These are phyloP conservation scores for Lottia scabra DNA, from an alignment of 2,888 invertebrate genomes.

Conservation along the genomic window DNA sequence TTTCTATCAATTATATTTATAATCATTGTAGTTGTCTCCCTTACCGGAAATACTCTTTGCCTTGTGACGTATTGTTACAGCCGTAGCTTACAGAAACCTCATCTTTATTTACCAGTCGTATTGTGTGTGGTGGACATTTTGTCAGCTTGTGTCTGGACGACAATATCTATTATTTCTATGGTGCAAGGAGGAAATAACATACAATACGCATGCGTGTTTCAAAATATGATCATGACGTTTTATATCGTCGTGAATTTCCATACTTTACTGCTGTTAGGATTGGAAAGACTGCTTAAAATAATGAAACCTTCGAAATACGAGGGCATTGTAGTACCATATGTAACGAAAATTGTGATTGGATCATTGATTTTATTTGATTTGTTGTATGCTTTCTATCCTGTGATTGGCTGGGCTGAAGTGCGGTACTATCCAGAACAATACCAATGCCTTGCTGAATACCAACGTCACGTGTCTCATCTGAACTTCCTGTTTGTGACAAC, in stretches of 20 bases:
- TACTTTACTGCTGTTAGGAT: constrained; percentile 39
- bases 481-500: constrained; percentile 43
- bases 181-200: constrained; percentile 35
- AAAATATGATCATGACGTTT: constrained; percentile 41
- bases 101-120: constrained; percentile 25
- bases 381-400: constrained; percentile 42
- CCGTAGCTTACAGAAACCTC: constrained; percentile 12
- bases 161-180: constrained; percentile 34
- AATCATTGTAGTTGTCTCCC: neutral
- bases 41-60: neutral
- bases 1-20: neutral
- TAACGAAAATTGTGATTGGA: constrained; percentile 36
- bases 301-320: constrained; percentile 48
- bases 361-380: constrained; percentile 43
- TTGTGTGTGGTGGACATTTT: constrained; percentile 42
- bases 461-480: constrained; percentile 38
- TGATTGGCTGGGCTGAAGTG: constrained; percentile 46
- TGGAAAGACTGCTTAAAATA: constrained; percentile 43
- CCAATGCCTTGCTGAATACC: constrained; percentile 46
- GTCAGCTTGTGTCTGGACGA: constrained; percentile 42
- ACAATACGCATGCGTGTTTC: constrained; percentile 39
- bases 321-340: constrained; percentile 41
- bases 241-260: constrained; percentile 43
- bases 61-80: neutral
- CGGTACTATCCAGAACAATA: constrained; percentile 40